Percentiles rank a stretch among this genome's conserved stretches.
phyloP scores from a whole-genome alignment of 1,140 invertebrate species.

The Drosophila aff. region DNA sequence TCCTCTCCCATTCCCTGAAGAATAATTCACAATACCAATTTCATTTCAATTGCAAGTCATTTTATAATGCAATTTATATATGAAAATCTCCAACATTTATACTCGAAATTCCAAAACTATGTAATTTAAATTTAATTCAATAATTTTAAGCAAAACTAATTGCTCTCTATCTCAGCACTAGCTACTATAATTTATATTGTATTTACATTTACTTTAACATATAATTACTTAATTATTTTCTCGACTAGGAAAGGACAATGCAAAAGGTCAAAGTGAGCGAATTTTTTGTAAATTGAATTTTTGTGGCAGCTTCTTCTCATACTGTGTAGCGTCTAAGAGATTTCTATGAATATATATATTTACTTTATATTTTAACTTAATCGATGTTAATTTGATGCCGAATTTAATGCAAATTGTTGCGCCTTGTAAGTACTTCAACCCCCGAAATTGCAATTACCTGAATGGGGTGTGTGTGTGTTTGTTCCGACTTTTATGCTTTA shows the following conservation, averaged over 20 bases:
- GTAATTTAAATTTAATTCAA: constrained; percentile 46
- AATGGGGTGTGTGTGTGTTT: constrained; percentile 23
- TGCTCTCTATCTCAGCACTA: constrained; percentile 29
- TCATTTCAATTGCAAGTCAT: constrained; percentile 59
- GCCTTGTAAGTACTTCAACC: constrained; percentile 31
- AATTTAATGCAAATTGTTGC: constrained; percentile 30
- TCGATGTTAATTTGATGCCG: constrained; percentile 20
- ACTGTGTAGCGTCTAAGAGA: constrained; percentile 36
- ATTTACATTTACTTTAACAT: constrained; percentile 35
- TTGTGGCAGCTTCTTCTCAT: constrained; percentile 36
- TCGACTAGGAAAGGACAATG: constrained; percentile 37
- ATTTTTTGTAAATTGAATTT: constrained; percentile 30
- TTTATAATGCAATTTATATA: constrained; percentile 53
- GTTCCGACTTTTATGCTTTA: constrained; percentile 41
- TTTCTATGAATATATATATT: constrained; percentile 62
- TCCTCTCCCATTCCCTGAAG: constrained; percentile 10
- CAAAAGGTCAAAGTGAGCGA: constrained; percentile 21
- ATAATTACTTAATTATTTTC: constrained; percentile 34
- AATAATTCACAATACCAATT: constrained; percentile 25
- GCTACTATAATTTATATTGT: constrained; percentile 37
- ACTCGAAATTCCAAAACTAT: constrained; percentile 71
- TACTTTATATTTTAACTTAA: constrained; percentile 25
- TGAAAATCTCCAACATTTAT: constrained; percentile 31
- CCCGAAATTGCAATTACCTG: constrained; percentile 42
- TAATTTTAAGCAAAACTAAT: constrained; percentile 16